Evolutionary conservation across 2,797 vertebrate species (phyloP), one percentile per base, ranked within the genome.

Genomic region (Cryptoprocta ferox): DNA sequence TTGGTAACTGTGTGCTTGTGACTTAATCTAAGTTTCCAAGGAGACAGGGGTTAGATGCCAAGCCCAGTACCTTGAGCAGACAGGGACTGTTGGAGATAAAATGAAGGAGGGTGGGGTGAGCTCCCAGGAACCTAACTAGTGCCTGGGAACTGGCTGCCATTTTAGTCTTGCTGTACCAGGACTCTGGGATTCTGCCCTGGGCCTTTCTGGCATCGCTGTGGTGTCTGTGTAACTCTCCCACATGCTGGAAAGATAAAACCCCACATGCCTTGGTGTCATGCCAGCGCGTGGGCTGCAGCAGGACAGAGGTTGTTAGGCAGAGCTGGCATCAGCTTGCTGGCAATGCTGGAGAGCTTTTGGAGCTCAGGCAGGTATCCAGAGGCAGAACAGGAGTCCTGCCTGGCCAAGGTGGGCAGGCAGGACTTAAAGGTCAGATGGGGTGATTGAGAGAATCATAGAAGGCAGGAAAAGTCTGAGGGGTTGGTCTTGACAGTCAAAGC

Each of bases 241-340:
- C 94, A 86, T 56, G 30, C 45, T 65, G 88, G 94, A 89, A 91
- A 97, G 96, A 96, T 92, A 95, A 78, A 66, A 88, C 93, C 93
- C 68, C 85, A 82, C 82, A 75, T 97, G 93, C 70, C 87, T 93
- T 86, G 87, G 94, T 95, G 59, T 35, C 84, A 15, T 71, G 97
- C 98, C 98, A 97, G 79, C 11, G 37, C 1, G 97, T 97, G 95
- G 98, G 98, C 96, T 86, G 83, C 89, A 94, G 96, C 96, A 98
- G 98, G 95, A 97, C 95, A 98, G 95, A 97, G 98, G 97, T 98
- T 68, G 35, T 92, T 65, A 70, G 68, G 87, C 84, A 95, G 76
- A 88, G 71, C 80, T 98, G 97, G 95, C 95, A 61, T 91, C 70
- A 53, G 79, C 59, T 94, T n/a, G 68, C 87, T 10, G 12, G 87